Percentiles rank a stretch among this genome's conserved stretches.
phyloP scores from a whole-genome alignment of 2,113 vertebrate genomes.

The Trachemys scripta region DNA sequence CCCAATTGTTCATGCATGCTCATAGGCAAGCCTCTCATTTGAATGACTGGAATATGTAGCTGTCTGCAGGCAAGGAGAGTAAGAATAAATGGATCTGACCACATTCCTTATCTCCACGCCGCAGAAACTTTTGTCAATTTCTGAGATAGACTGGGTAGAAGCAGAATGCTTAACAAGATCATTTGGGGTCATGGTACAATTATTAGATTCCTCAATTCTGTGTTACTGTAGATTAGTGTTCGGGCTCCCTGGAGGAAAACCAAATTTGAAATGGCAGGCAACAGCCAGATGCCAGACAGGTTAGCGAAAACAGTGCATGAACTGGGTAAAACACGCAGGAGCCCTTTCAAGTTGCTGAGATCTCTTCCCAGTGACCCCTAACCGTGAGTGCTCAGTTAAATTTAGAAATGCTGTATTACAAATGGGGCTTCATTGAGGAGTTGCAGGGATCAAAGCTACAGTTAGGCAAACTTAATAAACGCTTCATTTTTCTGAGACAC shows the following conservation, averaged over 20 bases:
- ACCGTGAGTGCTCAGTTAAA: neutral
- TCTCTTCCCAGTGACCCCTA: conserved; percentile 16
- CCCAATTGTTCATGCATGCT: conserved; percentile 28
- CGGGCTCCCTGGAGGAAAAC: conserved; percentile 69
- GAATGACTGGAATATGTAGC: conserved; percentile 64
- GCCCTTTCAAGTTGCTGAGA: conserved; percentile 6
- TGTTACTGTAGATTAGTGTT: conserved; percentile 71
- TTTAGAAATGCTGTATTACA: neutral
- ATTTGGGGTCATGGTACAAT: conserved; percentile 71
- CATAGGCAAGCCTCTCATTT: conserved; percentile 58
- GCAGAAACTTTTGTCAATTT: conserved; percentile 75
- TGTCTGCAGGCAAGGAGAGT: conserved; percentile 66
- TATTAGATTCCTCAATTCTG: conserved; percentile 72
- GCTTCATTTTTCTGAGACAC: neutral
- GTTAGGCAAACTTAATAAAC: neutral
- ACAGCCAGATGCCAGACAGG: conserved; percentile 34
- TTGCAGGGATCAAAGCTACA: neutral
- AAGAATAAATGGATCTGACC: conserved; percentile 67
- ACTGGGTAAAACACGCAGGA: neutral
- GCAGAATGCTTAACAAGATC: conserved; percentile 69
- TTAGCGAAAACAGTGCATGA: conserved; percentile 30
- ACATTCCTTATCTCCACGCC: conserved; percentile 71
- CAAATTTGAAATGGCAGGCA: conserved; percentile 52
- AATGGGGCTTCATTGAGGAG: neutral
- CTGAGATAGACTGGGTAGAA: conserved; percentile 57